Evolutionary conservation across 2,888 invertebrate genomes (phyloP).

Genomic region (Eupsilia transversa): DNA sequence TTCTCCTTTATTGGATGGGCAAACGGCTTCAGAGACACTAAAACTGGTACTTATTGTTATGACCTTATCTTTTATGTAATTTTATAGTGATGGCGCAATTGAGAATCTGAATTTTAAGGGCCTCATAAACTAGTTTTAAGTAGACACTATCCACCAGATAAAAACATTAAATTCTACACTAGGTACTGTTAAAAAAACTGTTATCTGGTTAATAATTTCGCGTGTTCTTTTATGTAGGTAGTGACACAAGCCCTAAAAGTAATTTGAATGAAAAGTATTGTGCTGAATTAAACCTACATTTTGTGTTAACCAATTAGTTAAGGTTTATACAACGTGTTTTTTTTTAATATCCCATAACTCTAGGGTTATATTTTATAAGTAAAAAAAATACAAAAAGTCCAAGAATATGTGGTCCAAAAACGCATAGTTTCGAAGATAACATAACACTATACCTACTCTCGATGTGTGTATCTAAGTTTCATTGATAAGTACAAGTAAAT

Average conservation of each 20-base stretch:
- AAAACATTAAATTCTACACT: not conserved
- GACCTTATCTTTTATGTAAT: constrained; percentile 44
- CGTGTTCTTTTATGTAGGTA: not conserved
- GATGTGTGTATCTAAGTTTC: too few species aligned
- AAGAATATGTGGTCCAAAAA: too few species aligned
- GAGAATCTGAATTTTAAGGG: constrained; percentile 21
- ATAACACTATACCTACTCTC: too few species aligned
- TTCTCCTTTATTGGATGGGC: constrained; percentile 51
- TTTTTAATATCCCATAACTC: too few species aligned
- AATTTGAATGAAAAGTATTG: not conserved
- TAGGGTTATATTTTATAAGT: too few species aligned
- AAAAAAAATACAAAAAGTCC: too few species aligned
- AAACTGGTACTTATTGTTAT: constrained; percentile 49
- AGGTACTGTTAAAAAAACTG: not conserved
- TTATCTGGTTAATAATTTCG: not conserved
- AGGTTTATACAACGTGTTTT: too few species aligned
- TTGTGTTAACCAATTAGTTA: not conserved
- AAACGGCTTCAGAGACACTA: constrained; percentile 36
- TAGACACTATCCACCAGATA: not conserved
- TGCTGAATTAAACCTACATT: not conserved
- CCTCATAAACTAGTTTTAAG: not conserved
- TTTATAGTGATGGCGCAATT: constrained; percentile 41
- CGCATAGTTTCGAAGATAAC: too few species aligned
- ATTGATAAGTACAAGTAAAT: too few species aligned
- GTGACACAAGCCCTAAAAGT: not conserved